phyloP scores from a whole-genome alignment of 2,888 invertebrate species.

The Cerastis leucographa region DNA sequence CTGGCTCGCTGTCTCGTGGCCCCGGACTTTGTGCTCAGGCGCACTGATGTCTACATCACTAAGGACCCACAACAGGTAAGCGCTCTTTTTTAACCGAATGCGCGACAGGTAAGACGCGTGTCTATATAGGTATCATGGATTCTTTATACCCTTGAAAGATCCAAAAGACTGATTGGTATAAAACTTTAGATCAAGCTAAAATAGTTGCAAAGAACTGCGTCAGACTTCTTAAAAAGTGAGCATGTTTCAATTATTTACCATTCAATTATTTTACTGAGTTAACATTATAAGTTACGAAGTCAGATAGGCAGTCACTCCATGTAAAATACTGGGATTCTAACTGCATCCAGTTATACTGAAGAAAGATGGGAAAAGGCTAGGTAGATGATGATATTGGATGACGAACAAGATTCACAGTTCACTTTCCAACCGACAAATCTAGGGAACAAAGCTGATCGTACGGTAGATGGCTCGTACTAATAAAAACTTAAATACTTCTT shows the following conservation, averaged over 20 bases:
- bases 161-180: background rate
- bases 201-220: background rate
- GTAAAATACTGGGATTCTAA: too few relatives aligned
- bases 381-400: too few relatives aligned
- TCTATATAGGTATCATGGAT: background rate
- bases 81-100: background rate
- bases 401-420: background rate
- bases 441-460: background rate
- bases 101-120: background rate
- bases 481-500: background rate
- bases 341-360: too few relatives aligned
- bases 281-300: too few relatives aligned
- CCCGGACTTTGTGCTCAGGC: slow-evolving; percentile 82
- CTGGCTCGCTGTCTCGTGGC: slow-evolving; percentile 84
- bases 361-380: too few relatives aligned
- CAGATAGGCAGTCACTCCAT: too few relatives aligned
- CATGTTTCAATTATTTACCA: too few relatives aligned
- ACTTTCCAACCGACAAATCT: background rate
- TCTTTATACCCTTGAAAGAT: background rate
- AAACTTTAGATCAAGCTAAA: background rate
- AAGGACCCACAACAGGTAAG: slow-evolving; percentile 81
- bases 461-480: background rate
- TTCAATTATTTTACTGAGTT: too few relatives aligned
- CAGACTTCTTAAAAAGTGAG: background rate
- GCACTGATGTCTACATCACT: slow-evolving; percentile 78